A percentile compares a stretch with the other conserved stretches of the same genome.
Conservation (phyloP, 2,797 vertebrate species). For the Tympanoctomys barrerae region DNA sequence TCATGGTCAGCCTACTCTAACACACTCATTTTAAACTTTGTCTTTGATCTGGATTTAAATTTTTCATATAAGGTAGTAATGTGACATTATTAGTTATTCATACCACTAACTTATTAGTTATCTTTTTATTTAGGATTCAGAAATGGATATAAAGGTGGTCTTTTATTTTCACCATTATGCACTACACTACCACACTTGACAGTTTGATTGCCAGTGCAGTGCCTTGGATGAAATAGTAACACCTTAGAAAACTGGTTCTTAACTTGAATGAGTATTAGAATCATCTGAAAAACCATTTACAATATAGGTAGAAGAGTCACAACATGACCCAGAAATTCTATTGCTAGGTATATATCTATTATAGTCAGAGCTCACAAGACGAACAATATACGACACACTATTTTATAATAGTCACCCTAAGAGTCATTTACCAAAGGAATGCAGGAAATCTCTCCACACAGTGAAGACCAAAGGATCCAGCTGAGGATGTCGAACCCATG, state of each 20-base stretch:
- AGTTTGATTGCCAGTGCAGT: not conserved
- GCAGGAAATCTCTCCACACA: no score
- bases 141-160: not conserved
- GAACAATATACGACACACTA: no score
- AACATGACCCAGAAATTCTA: not conserved
- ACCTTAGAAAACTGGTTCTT: not conserved
- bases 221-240: not conserved
- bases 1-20: no score
- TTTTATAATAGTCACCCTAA: no score
- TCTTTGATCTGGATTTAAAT: not conserved
- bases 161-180: not conserved
- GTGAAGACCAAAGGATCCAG: no score
- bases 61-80: not conserved
- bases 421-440: no score
- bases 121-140: not conserved
- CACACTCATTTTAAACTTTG: slow-evolving; percentile 14
- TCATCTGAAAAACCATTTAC: not conserved
- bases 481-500: no score
- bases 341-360: not conserved
- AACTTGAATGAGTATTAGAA: not conserved
- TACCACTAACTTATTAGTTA: not conserved
- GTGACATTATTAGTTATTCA: not conserved
- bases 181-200: not conserved
- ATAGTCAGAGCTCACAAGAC: no score
- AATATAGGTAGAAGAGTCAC: not conserved